These are phyloP conservation scores for Probaryconus sp. DNA, from an alignment of 1,140 invertebrate genomes.

Conservation along the genomic window DNA sequence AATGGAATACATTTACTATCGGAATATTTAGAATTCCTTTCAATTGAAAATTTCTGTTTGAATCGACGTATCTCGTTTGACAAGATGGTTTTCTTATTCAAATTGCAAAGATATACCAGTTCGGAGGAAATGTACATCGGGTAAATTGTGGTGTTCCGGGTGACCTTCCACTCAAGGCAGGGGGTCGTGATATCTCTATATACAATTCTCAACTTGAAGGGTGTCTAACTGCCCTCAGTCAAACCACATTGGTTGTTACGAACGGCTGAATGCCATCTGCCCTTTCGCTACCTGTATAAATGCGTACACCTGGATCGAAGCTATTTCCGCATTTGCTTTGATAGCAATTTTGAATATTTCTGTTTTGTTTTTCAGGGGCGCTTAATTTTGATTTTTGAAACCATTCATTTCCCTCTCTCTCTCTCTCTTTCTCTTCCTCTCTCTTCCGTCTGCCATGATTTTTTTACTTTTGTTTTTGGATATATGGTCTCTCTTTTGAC, in stretches of 20 bases:
- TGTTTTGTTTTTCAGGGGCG: constrained; percentile 23
- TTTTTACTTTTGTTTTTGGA: too few relatives aligned
- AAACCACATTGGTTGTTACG: constrained; percentile 55
- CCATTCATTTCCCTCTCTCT: constrained; percentile 27
- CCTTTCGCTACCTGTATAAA: constrained; percentile 43
- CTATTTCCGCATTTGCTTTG: constrained; percentile 34
- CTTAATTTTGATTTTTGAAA: constrained; percentile 33
- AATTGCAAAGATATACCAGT: constrained; percentile 23
- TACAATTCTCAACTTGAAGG: constrained; percentile 56
- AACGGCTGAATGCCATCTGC: constrained; percentile 59
- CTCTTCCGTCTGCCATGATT: too few relatives aligned
- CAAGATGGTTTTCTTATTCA: constrained; percentile 16
- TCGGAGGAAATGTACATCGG: constrained; percentile 11
- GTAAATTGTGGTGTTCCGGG: constrained; percentile 40
- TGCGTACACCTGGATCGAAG: constrained; percentile 50
- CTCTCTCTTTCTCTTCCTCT: too few relatives aligned
- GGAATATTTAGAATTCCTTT: too few relatives aligned
- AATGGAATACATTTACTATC: too few relatives aligned
- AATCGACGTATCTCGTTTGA: too few relatives aligned
- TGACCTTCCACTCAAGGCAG: constrained; percentile 37
- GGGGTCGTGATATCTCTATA: constrained; percentile 52
- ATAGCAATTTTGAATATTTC: constrained; percentile 5
- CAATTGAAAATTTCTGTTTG: too few relatives aligned
- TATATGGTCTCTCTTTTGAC: constrained; percentile 12
- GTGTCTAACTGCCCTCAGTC: constrained; percentile 42